Base-by-base conservation (phyloP, 2,797 vertebrate genomes). In the Harpagifer antarcticus region DNA sequence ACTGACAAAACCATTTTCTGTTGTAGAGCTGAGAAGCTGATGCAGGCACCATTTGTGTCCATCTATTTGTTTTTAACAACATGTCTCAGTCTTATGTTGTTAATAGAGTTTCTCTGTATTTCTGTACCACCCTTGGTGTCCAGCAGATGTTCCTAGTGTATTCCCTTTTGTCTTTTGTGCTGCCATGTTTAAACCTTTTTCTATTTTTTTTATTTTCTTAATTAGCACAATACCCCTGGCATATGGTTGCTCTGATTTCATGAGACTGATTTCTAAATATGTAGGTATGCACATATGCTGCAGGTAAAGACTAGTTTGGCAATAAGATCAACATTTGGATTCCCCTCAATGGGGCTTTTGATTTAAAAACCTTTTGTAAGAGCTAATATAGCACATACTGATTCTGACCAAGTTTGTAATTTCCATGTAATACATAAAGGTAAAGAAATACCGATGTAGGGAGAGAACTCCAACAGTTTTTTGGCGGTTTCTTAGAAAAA, bases 21-120 rank as follows among this genome's bases (percentile, higher is more conserved):
- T 42, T 58, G 7, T 2, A 13, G 37, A 37, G 47, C 59, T 12
- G 33, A 65, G 49, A 40, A 61, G 47, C 37, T 48, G 40, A 49
- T 8, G 17, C 4, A 10, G 4, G 43, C 33, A 27, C 56, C 23
- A 15, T 19, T 17, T 62, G 10, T 9, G 0, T 16, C 57, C 16
- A 37, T 43, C 3, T 16, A 12, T 72, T 40, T 67, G 50, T 58
- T 63, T 63, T 64, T 53, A 55, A 48, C 33, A 50, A 23, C 23
- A 11, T 13, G 23, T 68, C 13, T 71, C 20, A 44, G 20, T n/a
- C 17, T 16, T 55, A 37, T 44, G 0, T 49, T 7, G 15, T 56
- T 19, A n/a, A 27, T 31, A 10, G 17, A 63, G 42, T 49, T 53
- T 53, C 44, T 10, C 13, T 58, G 58, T 42, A 64, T 42, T 59